Percentiles rank a stretch among this genome's conserved stretches.
These are phyloP conservation scores for Archips xylosteana DNA, from an alignment of 2,888 invertebrate species.

Conservation along the genomic window DNA sequence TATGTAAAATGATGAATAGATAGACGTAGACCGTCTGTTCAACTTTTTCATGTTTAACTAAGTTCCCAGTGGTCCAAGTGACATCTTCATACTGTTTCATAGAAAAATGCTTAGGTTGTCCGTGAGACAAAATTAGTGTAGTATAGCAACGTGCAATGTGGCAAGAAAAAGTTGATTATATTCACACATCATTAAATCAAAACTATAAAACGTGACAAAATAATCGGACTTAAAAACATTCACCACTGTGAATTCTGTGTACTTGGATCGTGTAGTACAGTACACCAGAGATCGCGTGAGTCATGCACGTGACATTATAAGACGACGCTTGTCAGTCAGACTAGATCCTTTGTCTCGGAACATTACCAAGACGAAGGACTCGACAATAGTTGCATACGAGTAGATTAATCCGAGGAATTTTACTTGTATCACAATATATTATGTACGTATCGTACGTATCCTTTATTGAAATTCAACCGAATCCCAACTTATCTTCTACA, in stretches of 20 bases:
- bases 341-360: conserved; percentile 24
- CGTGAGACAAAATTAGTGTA: too few relatives aligned
- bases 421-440: not conserved
- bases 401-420: conserved; percentile 3
- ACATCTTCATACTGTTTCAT: too few relatives aligned
- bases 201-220: not conserved
- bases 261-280: not conserved
- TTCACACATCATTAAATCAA: not conserved
- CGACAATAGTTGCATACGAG: conserved; percentile 21
- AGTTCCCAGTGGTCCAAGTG: too few relatives aligned
- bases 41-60: too few relatives aligned
- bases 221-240: not conserved
- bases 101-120: too few relatives aligned
- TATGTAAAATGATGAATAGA: too few relatives aligned
- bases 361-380: not conserved
- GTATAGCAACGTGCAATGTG: too few relatives aligned
- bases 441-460: not conserved
- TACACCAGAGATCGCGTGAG: conserved; percentile 25
- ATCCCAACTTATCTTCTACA: not conserved
- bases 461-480: not conserved
- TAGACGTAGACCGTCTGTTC: not conserved
- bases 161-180: not conserved
- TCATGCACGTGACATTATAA: conserved; percentile 37
- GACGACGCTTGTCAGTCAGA: conserved; percentile 31
- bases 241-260: conserved; percentile 19